Evolutionary conservation across 2,888 invertebrate species (phyloP), one percentile per base, ranked within the genome.

Genomic region (Unio delphinus): DNA sequence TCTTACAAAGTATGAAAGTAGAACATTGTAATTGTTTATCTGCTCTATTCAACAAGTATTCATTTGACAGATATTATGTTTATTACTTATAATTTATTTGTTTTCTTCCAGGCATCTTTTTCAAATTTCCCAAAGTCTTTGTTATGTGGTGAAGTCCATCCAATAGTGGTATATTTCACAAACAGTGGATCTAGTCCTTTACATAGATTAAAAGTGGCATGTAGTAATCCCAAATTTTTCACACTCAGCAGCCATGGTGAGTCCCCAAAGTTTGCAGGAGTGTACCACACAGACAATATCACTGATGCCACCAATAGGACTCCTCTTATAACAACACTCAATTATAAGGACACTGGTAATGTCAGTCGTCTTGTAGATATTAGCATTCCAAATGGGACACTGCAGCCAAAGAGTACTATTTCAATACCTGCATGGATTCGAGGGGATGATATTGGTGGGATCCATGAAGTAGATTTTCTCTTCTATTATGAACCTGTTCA

Each of bases 131-230:
- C 92, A 65, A 90, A 92, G 0, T 93, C 94, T 68, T 92, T 95
- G 87, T 90, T 95, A 65, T 93, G 94, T 83, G 95, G 95, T 6
- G 95, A 95, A 90, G 91, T 95, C 79, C 92, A 94, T 80, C 92
- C 91, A 66, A 90, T 95, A 20, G 92, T 92, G 65, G 92, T 95
- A 26, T 93, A 94, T 80, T 91, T 95, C 68, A 92, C 93, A 55
- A 95, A 95, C 18, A 72, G 66, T 92, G 93, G 74, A 26, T 92
- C 93, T 34, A 91, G 94, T 87, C 92, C 88, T 1, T 71, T 90
- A 56, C 82, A 81, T 61, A 83, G 81, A 71, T 81, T 90, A 15
- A 80, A 84, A 66, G 89, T 95, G 70, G 94, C 94, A 0, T 93
- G 94, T 17, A 93, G 94, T 0, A 92, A 93, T 80, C 94, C 95